Evolutionary conservation across 2,113 vertebrate species (phyloP).

Genomic region (Candoia aspera): DNA sequence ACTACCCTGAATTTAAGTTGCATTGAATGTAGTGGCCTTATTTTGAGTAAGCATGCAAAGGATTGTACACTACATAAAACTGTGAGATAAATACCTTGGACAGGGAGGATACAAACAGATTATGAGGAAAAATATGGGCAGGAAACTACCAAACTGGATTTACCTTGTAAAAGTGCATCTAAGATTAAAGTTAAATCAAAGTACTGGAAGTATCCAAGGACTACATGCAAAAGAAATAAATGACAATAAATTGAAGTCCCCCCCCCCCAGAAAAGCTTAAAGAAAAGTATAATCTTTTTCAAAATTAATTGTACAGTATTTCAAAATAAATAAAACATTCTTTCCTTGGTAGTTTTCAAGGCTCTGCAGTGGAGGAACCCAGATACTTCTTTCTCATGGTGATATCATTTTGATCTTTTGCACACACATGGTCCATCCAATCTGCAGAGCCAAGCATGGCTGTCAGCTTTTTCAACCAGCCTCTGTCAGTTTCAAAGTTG

Average conservation of each 20-base stretch:
- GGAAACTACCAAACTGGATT: background rate
- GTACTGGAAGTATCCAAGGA: background rate
- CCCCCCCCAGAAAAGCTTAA: background rate
- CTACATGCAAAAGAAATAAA: background rate
- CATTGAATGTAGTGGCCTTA: background rate
- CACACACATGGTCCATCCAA: too few species aligned
- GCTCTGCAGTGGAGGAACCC: too few species aligned
- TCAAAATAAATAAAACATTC: background rate
- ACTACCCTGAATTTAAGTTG: background rate
- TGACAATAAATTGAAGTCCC: background rate
- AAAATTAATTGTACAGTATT: background rate
- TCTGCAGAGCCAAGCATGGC: background rate
- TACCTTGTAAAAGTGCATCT: background rate
- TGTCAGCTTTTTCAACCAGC: background rate
- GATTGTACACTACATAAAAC: background rate
- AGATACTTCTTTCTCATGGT: too few species aligned
- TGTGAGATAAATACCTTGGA: background rate
- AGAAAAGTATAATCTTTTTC: background rate
- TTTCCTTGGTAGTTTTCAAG: background rate
- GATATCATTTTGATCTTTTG: background rate
- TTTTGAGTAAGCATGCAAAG: background rate
- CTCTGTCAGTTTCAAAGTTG: background rate
- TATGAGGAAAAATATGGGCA: background rate
- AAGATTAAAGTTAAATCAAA: background rate
- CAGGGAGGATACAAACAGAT: background rate